A percentile compares a stretch with the other conserved stretches of the same genome.
Evolutionary conservation across 1,140 invertebrate genomes (phyloP).

Genomic region (Helicorthomorpha holstii): DNA sequence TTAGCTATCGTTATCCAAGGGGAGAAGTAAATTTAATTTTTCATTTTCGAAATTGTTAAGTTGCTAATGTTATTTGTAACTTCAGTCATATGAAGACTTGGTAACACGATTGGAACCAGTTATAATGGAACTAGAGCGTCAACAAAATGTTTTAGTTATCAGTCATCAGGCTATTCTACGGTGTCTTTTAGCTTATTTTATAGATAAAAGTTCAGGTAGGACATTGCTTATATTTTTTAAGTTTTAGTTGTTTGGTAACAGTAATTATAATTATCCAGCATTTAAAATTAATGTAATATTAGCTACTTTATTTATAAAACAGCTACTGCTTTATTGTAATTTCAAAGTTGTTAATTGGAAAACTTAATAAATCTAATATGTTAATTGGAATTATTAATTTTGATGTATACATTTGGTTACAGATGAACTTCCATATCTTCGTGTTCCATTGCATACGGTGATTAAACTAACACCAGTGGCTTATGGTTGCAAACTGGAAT

Average conservation of each 20-base stretch:
- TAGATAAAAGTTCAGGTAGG: slow-evolving; percentile 81
- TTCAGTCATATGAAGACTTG: slow-evolving; percentile 79
- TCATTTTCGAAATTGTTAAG: too few relatives aligned
- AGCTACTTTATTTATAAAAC: too few relatives aligned
- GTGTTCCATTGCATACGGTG: slow-evolving; percentile 88
- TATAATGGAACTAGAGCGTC: slow-evolving; percentile 96
- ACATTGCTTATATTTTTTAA: neutral
- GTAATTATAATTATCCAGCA: too few relatives aligned
- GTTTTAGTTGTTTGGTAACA: too few relatives aligned
- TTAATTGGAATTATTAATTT: too few relatives aligned
- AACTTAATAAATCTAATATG: too few relatives aligned
- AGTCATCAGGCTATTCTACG: slow-evolving; percentile 94
- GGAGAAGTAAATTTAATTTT: slow-evolving; percentile 68
- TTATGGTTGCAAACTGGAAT: slow-evolving; percentile 91
- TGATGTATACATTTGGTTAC: too few relatives aligned
- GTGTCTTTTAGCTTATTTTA: slow-evolving; percentile 92
- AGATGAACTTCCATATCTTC: slow-evolving; percentile 87
- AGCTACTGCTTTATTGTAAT: too few relatives aligned
- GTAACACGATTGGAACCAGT: slow-evolving; percentile 93
- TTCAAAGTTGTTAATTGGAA: too few relatives aligned
- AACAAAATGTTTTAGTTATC: slow-evolving; percentile 95
- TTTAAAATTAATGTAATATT: too few relatives aligned
- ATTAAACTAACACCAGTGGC: slow-evolving; percentile 94
- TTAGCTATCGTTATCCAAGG: slow-evolving; percentile 92
- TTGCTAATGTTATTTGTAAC: too few relatives aligned